These are phyloP conservation scores for Crypturellus undulatus DNA, from an alignment of 2,113 vertebrate species.

Conservation along the genomic window DNA sequence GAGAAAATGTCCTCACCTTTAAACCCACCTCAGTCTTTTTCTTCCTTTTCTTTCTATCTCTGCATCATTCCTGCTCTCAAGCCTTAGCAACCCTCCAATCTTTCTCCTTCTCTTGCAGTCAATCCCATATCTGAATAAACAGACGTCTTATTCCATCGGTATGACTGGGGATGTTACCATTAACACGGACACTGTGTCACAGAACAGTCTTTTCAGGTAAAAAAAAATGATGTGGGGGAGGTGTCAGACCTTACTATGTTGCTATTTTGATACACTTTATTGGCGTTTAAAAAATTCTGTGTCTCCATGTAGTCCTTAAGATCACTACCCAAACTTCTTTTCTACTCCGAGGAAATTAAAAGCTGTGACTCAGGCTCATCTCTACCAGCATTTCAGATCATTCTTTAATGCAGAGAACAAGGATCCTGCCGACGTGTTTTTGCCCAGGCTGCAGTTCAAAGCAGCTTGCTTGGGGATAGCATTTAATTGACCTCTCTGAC, in stretches of 20 bases:
- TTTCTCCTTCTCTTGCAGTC: not conserved
- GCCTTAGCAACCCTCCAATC: not conserved
- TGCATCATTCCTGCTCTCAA: not conserved
- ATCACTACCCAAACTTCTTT: not conserved
- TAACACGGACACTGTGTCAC: not conserved
- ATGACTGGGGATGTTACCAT: not conserved
- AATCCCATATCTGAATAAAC: not conserved
- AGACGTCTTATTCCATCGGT: not conserved
- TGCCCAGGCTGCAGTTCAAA: slow-evolving; percentile 23
- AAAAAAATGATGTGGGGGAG: not conserved
- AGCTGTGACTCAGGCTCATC: not conserved
- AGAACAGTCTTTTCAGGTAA: not conserved
- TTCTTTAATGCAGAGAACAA: slow-evolving; percentile 35
- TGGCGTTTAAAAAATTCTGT: not conserved
- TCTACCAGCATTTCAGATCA: not conserved
- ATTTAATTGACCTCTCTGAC: slow-evolving; percentile 52
- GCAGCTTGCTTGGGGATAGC: slow-evolving; percentile 43
- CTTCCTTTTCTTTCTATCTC: not conserved
- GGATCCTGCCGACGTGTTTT: slow-evolving; percentile 5
- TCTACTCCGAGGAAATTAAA: slow-evolving; percentile 21
- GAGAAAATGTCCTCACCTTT: slow-evolving; percentile 1
- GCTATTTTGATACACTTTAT: not conserved
- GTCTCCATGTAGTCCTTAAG: not conserved
- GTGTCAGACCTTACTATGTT: not conserved
- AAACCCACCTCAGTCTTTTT: not conserved